Conservation (phyloP, 2,888 invertebrate species). For the Archaeoteleia sp. region DNA sequence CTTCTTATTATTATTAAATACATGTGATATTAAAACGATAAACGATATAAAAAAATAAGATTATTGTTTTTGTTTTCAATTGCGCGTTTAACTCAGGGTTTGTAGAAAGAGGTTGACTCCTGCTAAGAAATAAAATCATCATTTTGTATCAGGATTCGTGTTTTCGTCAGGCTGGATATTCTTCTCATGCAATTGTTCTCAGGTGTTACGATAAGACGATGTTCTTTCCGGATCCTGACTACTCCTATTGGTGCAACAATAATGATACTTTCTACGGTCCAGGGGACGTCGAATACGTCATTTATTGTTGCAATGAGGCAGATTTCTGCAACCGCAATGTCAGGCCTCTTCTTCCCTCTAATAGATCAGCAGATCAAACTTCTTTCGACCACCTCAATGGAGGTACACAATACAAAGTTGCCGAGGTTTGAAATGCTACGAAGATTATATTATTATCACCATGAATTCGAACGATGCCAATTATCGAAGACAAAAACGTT, state of each 20-base stretch:
- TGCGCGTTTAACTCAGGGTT: too few relatives aligned
- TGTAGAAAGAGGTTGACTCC: background rate
- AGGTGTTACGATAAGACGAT: slow-evolving; percentile 73
- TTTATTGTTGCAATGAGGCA: slow-evolving; percentile 86
- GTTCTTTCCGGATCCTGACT: slow-evolving; percentile 71
- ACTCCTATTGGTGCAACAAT: slow-evolving; percentile 70
- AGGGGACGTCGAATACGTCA: slow-evolving; percentile 80
- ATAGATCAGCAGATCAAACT: slow-evolving; percentile 59
- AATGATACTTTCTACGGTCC: slow-evolving; percentile 65
- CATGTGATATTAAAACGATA: too few relatives aligned
- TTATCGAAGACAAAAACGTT: too few relatives aligned
- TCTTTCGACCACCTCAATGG: slow-evolving; percentile 67
- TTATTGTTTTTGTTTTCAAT: too few relatives aligned
- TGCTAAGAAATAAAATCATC: slow-evolving; percentile 24
- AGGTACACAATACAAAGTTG: slow-evolving; percentile 60
- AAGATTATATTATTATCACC: slow-evolving; percentile 30
- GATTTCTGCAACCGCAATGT: slow-evolving; percentile 85
- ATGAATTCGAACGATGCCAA: background rate
- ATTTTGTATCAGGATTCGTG: slow-evolving; percentile 14
- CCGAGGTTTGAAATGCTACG: slow-evolving; percentile 27
- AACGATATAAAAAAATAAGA: too few relatives aligned
- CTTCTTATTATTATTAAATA: too few relatives aligned
- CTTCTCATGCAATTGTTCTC: slow-evolving; percentile 59
- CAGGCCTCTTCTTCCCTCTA: slow-evolving; percentile 76
- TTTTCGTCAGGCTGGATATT: slow-evolving; percentile 25